Percentiles rank a stretch among this genome's conserved stretches.
Conservation (phyloP, 1,140 invertebrate genomes). For the Zaprionus africanus region DNA sequence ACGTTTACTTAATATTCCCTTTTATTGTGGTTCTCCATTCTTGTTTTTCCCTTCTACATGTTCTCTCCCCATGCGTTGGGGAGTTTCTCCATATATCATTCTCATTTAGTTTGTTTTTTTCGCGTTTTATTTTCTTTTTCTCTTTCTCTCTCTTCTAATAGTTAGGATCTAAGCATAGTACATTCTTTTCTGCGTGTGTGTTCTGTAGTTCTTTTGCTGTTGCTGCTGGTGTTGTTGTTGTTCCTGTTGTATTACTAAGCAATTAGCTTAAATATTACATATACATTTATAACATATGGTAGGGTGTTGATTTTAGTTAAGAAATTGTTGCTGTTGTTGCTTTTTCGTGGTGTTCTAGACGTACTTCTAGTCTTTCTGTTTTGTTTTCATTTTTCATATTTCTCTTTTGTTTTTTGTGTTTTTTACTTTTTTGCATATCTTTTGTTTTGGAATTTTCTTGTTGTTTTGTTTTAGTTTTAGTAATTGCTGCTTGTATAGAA, state of each 20-base stretch:
- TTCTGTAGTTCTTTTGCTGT: slow-evolving; percentile 37
- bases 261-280: slow-evolving; percentile 71
- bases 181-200: slow-evolving; percentile 6
- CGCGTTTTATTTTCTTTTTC: slow-evolving; percentile 34
- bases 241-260: slow-evolving; percentile 51
- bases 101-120: slow-evolving; percentile 59
- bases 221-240: slow-evolving; percentile 37
- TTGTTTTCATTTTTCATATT: slow-evolving; percentile 8
- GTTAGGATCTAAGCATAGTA: slow-evolving; percentile 79
- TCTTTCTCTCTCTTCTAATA: slow-evolving; percentile 51
- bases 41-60: slow-evolving; percentile 30
- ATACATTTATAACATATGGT: slow-evolving; percentile 74
- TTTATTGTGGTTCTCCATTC: slow-evolving; percentile 17
- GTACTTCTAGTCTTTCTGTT: slow-evolving; percentile 39
- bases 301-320: slow-evolving; percentile 57
- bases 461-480: slow-evolving; percentile 39
- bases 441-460: slow-evolving; percentile 66
- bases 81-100: slow-evolving; percentile 35
- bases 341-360: slow-evolving; percentile 7
- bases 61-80: slow-evolving; percentile 21
- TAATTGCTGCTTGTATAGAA: slow-evolving; percentile 43
- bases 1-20: slow-evolving; percentile 58
- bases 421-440: slow-evolving; percentile 17
- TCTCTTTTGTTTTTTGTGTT: slow-evolving; percentile 26
- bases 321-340: slow-evolving; percentile 29